phyloP scores from a whole-genome alignment of 2,797 vertebrate species.

The Catamblyrhynchus diadema region DNA sequence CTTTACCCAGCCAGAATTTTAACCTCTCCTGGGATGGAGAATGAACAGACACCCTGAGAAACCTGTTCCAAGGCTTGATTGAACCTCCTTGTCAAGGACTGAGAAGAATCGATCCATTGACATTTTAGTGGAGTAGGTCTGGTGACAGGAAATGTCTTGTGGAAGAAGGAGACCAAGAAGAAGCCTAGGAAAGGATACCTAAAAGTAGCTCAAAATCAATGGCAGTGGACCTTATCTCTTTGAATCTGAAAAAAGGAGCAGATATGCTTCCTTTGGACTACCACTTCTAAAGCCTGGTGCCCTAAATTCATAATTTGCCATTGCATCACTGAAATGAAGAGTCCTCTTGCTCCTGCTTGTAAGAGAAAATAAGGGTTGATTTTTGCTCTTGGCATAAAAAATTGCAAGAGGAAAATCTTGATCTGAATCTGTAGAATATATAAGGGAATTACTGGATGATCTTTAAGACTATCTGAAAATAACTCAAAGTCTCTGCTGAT shows the following conservation, averaged over 20 bases:
- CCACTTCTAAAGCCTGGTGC: neutral
- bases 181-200: neutral
- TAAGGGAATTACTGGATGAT: neutral
- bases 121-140: neutral
- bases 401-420: neutral
- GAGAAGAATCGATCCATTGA: neutral
- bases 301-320: neutral
- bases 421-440: neutral
- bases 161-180: neutral
- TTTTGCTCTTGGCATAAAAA: neutral
- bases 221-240: neutral
- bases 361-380: neutral
- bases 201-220: neutral
- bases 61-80: neutral
- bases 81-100: neutral
- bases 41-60: neutral
- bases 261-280: neutral
- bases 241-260: neutral
- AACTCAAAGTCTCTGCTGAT: slow-evolving; percentile 1
- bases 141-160: neutral
- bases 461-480: slow-evolving; percentile 18
- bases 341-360: neutral
- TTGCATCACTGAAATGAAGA: neutral
- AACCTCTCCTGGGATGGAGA: neutral
- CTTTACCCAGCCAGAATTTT: neutral